A percentile compares a stretch with the other conserved stretches of the same genome.
phyloP scores from a whole-genome alignment of 2,113 vertebrate genomes.

The Oreochromis niloticus region DNA sequence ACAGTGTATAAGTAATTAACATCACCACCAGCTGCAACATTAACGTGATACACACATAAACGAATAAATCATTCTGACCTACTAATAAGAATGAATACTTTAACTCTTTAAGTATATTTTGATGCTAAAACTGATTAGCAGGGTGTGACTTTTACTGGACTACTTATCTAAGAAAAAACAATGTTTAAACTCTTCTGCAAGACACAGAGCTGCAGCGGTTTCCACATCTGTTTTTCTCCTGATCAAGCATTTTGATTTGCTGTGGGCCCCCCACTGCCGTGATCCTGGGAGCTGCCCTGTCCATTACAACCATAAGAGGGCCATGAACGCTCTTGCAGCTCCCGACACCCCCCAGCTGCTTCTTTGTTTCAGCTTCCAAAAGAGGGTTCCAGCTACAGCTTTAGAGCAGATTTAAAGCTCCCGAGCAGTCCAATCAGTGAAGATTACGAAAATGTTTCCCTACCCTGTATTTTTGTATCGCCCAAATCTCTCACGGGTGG shows the following conservation, averaged over 20 bases:
- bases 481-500: not conserved
- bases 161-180: not conserved
- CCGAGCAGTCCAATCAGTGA: not conserved
- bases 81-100: not conserved
- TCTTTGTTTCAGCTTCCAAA: not conserved
- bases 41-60: not conserved
- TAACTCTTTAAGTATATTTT: not conserved
- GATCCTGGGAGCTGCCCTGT: not conserved
- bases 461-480: not conserved
- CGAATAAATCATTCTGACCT: not conserved
- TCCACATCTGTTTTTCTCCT: not conserved
- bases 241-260: not conserved
- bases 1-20: not conserved
- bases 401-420: not conserved
- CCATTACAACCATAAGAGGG: not conserved
- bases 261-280: not conserved
- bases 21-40: not conserved
- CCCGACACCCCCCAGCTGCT: not conserved
- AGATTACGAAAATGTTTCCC: not conserved
- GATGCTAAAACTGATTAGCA: not conserved
- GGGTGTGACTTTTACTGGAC: not conserved
- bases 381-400: not conserved
- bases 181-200: not conserved
- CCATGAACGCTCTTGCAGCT: not conserved
- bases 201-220: not conserved